Base-by-base conservation (phyloP, 2,888 invertebrate genomes). In the Spilarctia lutea region DNA sequence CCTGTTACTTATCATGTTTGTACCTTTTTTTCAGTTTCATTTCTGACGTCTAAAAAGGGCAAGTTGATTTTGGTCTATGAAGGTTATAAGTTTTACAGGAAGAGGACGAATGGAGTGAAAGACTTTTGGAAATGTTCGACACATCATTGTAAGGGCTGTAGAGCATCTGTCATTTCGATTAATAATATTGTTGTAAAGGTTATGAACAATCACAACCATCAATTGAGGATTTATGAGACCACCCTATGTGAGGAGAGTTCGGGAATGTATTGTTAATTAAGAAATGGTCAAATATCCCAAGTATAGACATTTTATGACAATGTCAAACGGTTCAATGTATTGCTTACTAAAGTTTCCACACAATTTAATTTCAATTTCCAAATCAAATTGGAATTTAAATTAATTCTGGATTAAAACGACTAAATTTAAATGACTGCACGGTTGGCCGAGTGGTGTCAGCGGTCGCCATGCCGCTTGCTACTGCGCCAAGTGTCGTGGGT, bases 121-220 rank as follows among this genome's bases (percentile, higher is more conserved):
- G 70, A 42, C 13, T 74, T 83, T 24, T 88, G 87, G 86, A 76
- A 77, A 0, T 89, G 89, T 48, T 86, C 89, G 2, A 86, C 86
- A 0, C 83, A 89, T 66, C 75, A 81, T 48, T 76, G 68, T 20
- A 87, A 78, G 35, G 74, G 75, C 3, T 90, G 90, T 63, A 78
- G 76, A 0, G 83, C 83, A 20, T 42, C 65, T 7, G 76, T 83
- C 11, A 65, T 77, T 27, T 30, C 11, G 16, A 7, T 83, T 0
- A 63, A 33, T 2, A 42, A 72, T 52, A 42, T 11, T 27, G 20
- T 75, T 8, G 65, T 72, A 7, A 48, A 65, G n/a, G 39, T 56
- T 18, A 65, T 48, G 24, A 30, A 60, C 48, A 16, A 39, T n/a
- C 71, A 75, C 42, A 72, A 75, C 18, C 75, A 75, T 63, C 0